Evolutionary conservation across 2,888 invertebrate species (phyloP), one percentile per base, ranked within the genome.

Genomic region (Lamellibrachia columna): DNA sequence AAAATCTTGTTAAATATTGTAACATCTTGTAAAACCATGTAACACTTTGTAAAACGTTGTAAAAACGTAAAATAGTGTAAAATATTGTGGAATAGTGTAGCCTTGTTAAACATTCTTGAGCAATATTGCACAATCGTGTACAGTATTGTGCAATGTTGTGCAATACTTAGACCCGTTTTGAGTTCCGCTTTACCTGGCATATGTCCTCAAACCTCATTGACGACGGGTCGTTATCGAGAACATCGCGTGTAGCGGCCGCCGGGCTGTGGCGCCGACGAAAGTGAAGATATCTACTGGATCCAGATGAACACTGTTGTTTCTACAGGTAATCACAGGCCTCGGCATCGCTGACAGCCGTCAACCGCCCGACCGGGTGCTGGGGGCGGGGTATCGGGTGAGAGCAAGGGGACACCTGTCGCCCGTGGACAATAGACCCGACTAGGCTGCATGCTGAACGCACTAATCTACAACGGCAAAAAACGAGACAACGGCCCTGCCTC

Each of bases 401-500:
- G 75, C 75, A 75, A 75, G 15, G 22, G 75, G 75, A 75, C 75
- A 75, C 75, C 75, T 75, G 75, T 75, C 75, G 75, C 75, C 75
- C 75, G 22, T 40, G 75, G 1, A 75, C 75, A 75, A 75, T 75
- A 75, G 15, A 11, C 75, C 75, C 75, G n/a, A 75, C 75, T n/a
- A 9, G 75, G 22, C 22, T 22, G 75, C 75, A 75, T 22, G 1
- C 15, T 15, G 22, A 3, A 15, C 22, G 15, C 22, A 22, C 75
- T 15, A 15, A 22, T 75, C 75, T 22, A 75, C 15, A 22, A 22
- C 22, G 75, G 75, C 75, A 75, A 75, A 75, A 75, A 75, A 75
- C 75, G 4, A 6, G 75, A 15, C 15, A 15, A 75, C 75, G 6
- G 15, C n/a, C 75, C 75, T 22, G n/a, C 75, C 15, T 22, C 6